Base-by-base conservation (phyloP, 2,113 vertebrate genomes). In the Alosa alosa region DNA sequence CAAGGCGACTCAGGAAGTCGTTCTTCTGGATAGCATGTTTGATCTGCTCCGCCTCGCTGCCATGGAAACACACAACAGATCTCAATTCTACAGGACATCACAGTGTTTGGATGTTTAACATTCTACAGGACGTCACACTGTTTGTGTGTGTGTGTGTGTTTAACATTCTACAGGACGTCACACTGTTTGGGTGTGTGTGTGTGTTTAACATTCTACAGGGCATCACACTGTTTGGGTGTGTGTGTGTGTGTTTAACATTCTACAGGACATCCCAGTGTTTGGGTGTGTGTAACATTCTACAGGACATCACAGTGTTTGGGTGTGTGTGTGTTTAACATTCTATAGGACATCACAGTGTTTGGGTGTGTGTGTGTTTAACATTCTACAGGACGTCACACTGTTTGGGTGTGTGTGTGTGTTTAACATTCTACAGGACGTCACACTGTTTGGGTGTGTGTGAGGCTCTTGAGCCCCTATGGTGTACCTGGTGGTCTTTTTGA, bases 1-100 rank as follows among this genome's bases (percentile, higher is more conserved):
- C 95, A n/a, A 97, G 92, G n/a, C 94, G 94, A 72, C 92, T 93
- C 87, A 96, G 93, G 90, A 96, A 96, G 85, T 96, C 92, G 0
- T 94, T 97, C 88, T 91, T 95, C 84, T 91, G 89, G 84, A 96
- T 94, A 0, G 95, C 93, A 85, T 94, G 95, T 0, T 94, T 78
- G 0, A 96, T 95, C 85, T 95, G 91, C 84, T 50, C 81, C 0
- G 91, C 92, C 87, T 96, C 96, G n/a, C 96, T 96, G 92, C 46
- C 60, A 75, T 41, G 72, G 20, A 25, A 5, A 64, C 60, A 64
- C 60, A 64, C 60, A 57, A 20, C 17, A 57, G 17, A 20, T 20
- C 47, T 0, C 47, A 13, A 49, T 49, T 49, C 47, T 49, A 11
- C 47, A 49, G 47, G 47, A 49, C 47, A 15, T 50, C 46, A 87